A percentile compares a stretch with the other conserved stretches of the same genome.
phyloP scores from a whole-genome alignment of 1,140 invertebrate species.

The Apis mellifera region Amel_HAv3.1 CM009931.2:12605501-12606000 shows the following conservation, averaged over 20 bases:
- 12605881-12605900: constrained; percentile 73
- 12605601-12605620: constrained; percentile 91
- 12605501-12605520: constrained; percentile 69
- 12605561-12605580: constrained; percentile 87
- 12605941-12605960: constrained; percentile 76
- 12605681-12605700: background rate
- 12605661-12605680: background rate
- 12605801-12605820: constrained; percentile 89
- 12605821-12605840: constrained; percentile 83
- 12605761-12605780: constrained; percentile 85
- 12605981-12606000: background rate
- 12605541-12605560: constrained; percentile 79
- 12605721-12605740: constrained; percentile 69
- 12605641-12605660: constrained; percentile 80
- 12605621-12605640: constrained; percentile 80
- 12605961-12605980: constrained; percentile 58
- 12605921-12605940: constrained; percentile 82
- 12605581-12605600: constrained; percentile 91
- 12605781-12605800: constrained; percentile 90
- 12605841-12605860: constrained; percentile 83
- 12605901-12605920: constrained; percentile 77
- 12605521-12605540: constrained; percentile 76
- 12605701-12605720: background rate
- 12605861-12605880: constrained; percentile 80
- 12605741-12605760: constrained; percentile 82